A percentile compares a stretch with the other conserved stretches of the same genome.
Conservation (phyloP, 2,888 invertebrate genomes). For the Uloborus plumipes region DNA sequence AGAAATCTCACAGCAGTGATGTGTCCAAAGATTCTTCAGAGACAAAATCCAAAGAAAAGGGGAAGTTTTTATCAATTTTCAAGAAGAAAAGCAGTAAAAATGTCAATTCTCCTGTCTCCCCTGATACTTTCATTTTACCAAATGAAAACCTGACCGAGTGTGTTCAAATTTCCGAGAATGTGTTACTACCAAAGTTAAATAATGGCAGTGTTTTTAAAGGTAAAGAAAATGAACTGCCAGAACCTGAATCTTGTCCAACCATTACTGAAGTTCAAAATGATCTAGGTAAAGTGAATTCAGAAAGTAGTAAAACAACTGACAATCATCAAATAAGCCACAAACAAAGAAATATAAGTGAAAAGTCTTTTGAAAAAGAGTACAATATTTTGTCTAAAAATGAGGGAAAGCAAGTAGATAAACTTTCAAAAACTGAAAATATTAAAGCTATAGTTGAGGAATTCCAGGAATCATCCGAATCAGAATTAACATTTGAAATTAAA, state of each 20-base stretch:
- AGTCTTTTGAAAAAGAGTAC: slow-evolving; percentile 45
- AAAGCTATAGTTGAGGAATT: slow-evolving; percentile 5
- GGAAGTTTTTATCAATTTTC: slow-evolving; percentile 63
- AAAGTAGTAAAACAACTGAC: slow-evolving; percentile 49
- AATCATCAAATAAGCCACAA: slow-evolving; percentile 45
- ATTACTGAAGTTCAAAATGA: slow-evolving; percentile 48
- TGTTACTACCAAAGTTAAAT: background rate
- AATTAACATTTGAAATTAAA: slow-evolving; percentile 52
- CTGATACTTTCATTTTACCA: slow-evolving; percentile 27
- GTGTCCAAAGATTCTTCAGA: slow-evolving; percentile 21
- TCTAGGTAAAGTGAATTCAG: slow-evolving; percentile 43
- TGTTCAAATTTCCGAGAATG: slow-evolving; percentile 22
- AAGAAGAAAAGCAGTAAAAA: slow-evolving; percentile 56
- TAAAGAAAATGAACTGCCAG: slow-evolving; percentile 34
- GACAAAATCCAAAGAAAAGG: slow-evolving; percentile 57
- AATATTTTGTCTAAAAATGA: slow-evolving; percentile 40
- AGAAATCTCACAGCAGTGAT: slow-evolving; percentile 32
- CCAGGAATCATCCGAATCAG: slow-evolving; percentile 65
- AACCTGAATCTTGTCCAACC: slow-evolving; percentile 20
- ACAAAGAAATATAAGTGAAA: slow-evolving; percentile 46
- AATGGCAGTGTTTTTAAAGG: slow-evolving; percentile 43
- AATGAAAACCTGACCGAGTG: slow-evolving; percentile 30
- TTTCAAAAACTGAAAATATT: slow-evolving; percentile 43
- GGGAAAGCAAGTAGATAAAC: slow-evolving; percentile 21
- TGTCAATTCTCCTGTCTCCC: slow-evolving; percentile 22